A percentile compares a stretch with the other conserved stretches of the same genome.
phyloP scores from a whole-genome alignment of 2,797 vertebrate species.

The Dendrocincla tyrannina region DNA sequence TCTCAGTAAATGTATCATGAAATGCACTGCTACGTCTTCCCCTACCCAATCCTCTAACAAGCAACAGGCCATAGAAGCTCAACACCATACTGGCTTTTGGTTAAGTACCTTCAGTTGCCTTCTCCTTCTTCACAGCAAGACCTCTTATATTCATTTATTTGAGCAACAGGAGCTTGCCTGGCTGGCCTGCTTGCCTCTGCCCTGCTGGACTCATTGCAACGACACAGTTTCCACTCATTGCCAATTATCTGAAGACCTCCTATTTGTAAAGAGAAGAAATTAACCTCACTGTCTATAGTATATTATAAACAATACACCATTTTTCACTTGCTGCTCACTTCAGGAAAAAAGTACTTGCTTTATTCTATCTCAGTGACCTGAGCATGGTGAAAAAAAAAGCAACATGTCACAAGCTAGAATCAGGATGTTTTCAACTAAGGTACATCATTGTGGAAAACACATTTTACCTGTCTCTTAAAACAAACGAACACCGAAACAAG shows the following conservation, averaged over 20 bases:
- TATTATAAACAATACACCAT: not conserved
- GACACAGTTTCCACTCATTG: not conserved
- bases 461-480: not conserved
- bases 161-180: not conserved
- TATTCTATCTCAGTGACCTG: not conserved
- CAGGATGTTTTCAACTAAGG: not conserved
- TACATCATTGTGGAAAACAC: not conserved
- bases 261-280: not conserved
- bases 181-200: not conserved
- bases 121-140: not conserved
- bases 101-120: no score
- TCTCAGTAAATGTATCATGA: fast-evolving
- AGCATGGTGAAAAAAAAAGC: not conserved
- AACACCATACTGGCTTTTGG: not conserved
- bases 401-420: not conserved
- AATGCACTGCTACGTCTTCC: fast-evolving
- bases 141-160: not conserved
- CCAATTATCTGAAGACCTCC: not conserved
- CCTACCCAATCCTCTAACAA: not conserved
- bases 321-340: not conserved
- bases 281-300: not conserved
- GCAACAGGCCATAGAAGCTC: not conserved
- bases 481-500: not conserved
- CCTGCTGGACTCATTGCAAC: not conserved
- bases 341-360: not conserved